Base-by-base conservation (phyloP, 1,140 invertebrate species). In the Paramacrobiotus metropolitanus region DNA sequence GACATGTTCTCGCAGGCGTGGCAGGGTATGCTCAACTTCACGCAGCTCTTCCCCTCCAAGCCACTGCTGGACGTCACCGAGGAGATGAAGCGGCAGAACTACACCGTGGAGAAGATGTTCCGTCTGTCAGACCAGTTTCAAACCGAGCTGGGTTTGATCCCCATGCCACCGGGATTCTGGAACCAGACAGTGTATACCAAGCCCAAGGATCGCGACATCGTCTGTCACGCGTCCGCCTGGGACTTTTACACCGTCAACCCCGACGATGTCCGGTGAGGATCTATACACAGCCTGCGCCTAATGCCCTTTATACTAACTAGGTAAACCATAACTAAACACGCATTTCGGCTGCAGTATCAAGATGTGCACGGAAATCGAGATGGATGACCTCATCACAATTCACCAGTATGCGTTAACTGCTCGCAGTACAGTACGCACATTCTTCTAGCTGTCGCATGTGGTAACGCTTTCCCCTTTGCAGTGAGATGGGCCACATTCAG, bases 401-500 rank as follows among this genome's bases (percentile, higher is more conserved):
- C 87, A 93, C 71, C 88, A 92, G 34, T 40, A 40, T 9, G 34
- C n/a, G n/a, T 9, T 40, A 40, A 40, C 9, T n/a, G 34, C 9
- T 40, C 9, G 9, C 9, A 9, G n/a, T 9, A 9, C 9, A n/a
- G 34, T 40, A n/a, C 34, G 34, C 34, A 40, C 9, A n/a, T 9
- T 40, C 9, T 40, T 40, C 34, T 9, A n/a, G n/a, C 34, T 40
- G 34, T 40, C 9, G n/a, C 34, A 40, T 40, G 34, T n/a, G 9
- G n/a, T 40, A 9, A 40, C n/a, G 34, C n/a, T 40, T n/a, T 40
- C 9, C 9, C n/a, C 9, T 40, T 9, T 40, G n/a, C n/a, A 40
- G 34, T 67, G 85, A 89, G 71, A 83, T 90, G 79, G 87, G 87
- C 0, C 85, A 88, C 68, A 77, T 90, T 15, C 80, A 89, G 62